phyloP scores from a whole-genome alignment of 2,888 invertebrate species.

The Campoplex nolae region DNA sequence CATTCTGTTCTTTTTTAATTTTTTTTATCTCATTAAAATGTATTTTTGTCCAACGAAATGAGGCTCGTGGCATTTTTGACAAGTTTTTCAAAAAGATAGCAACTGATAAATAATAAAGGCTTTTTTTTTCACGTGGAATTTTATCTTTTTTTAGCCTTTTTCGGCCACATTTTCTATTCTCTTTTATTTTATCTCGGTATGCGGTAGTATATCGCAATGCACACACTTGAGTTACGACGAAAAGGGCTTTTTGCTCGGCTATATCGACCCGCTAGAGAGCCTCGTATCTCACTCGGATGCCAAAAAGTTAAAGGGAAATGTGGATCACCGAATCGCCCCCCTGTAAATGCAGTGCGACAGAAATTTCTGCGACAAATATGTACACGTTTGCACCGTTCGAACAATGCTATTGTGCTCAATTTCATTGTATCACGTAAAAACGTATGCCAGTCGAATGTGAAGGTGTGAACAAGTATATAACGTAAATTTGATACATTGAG shows the following conservation, averaged over 20 bases:
- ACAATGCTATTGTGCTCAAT: slow-evolving; percentile 55
- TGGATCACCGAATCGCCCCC: slow-evolving; percentile 47
- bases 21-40: background rate
- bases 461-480: background rate
- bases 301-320: slow-evolving; percentile 62
- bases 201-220: background rate
- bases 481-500: background rate
- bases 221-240: slow-evolving; percentile 22
- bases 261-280: slow-evolving; percentile 65
- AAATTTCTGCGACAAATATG: slow-evolving; percentile 36
- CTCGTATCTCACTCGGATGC: slow-evolving; percentile 52
- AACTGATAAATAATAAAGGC: background rate
- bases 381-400: slow-evolving; percentile 2
- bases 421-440: background rate
- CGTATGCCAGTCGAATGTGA: background rate
- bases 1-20: too few relatives aligned
- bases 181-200: background rate
- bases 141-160: background rate
- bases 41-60: background rate
- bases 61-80: background rate
- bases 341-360: slow-evolving; percentile 30
- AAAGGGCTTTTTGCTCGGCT: slow-evolving; percentile 21
- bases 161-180: background rate
- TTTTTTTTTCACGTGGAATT: background rate
- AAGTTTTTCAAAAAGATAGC: background rate